Conservation (phyloP, 2,888 invertebrate species). For the Mythimna vitellina region DNA sequence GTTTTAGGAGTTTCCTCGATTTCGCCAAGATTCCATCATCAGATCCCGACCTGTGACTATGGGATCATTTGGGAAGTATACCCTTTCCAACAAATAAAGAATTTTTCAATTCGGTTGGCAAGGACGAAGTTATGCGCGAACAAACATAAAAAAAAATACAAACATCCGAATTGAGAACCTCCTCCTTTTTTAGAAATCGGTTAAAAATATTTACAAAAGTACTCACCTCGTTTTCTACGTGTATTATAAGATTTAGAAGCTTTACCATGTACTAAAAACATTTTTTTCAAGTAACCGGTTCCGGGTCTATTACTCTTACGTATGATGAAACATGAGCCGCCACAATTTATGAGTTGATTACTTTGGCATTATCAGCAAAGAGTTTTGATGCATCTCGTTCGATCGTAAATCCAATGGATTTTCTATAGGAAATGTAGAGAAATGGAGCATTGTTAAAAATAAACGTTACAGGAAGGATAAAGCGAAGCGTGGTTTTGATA, state of each 20-base stretch:
- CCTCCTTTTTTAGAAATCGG: too few relatives aligned
- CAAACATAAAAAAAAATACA: too few relatives aligned
- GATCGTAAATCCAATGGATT: conserved; percentile 72
- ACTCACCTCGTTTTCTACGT: conserved; percentile 14
- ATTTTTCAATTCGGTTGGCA: too few relatives aligned
- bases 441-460: conserved; percentile 69
- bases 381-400: conserved; percentile 65
- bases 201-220: too few relatives aligned
- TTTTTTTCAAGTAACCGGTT: conserved; percentile 55
- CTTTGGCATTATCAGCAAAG: conserved; percentile 69
- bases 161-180: too few relatives aligned
- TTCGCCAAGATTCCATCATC: too few relatives aligned
- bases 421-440: conserved; percentile 67
- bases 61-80: too few relatives aligned
- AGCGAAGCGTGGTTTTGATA: conserved; percentile 7
- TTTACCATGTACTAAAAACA: conserved; percentile 38
- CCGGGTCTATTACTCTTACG: conserved; percentile 52
- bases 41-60: too few relatives aligned
- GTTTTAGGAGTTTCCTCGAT: too few relatives aligned
- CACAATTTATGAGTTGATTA: conserved; percentile 69
- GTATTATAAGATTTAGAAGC: conserved; percentile 37
- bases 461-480: conserved; percentile 45
- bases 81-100: too few relatives aligned
- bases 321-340: conserved; percentile 65
- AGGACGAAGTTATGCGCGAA: too few relatives aligned